A percentile compares a stretch with the other conserved stretches of the same genome.
These are phyloP conservation scores for Hermodice carunculata DNA, from an alignment of 2,888 invertebrate species.

Conservation along the genomic window DNA sequence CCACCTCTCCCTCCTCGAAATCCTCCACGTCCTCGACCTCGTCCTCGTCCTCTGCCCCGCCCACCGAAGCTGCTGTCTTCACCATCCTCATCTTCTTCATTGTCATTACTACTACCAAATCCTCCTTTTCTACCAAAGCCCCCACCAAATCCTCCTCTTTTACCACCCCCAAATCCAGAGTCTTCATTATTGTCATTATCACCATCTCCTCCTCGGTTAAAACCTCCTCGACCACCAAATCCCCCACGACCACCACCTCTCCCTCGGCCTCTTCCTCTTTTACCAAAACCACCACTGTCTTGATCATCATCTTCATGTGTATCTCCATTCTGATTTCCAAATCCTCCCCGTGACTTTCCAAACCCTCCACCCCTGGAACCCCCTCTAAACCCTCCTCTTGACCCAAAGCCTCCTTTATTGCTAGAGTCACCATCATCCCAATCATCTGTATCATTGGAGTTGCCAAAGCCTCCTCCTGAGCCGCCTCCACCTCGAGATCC, in stretches of 20 bases:
- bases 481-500: conserved; percentile 10
- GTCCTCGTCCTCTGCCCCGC: not conserved
- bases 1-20: not conserved
- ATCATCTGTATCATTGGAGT: not conserved
- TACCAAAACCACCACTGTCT: not conserved
- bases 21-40: not conserved
- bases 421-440: too few relatives aligned
- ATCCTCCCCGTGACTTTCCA: too few relatives aligned
- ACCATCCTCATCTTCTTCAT: not conserved
- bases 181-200: not conserved
- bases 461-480: not conserved
- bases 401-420: not conserved
- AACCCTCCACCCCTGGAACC: too few relatives aligned
- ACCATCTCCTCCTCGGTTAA: not conserved
- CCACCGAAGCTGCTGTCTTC: not conserved
- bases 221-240: conserved; percentile 4
- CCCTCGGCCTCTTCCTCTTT: not conserved
- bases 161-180: not conserved
- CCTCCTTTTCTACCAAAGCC: conserved; percentile 47
- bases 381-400: not conserved
- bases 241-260: conserved; percentile 13
- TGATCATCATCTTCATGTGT: too few relatives aligned
- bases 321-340: too few relatives aligned
- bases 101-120: conserved; percentile 10
- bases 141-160: conserved; percentile 21